Conservation (phyloP, 2,888 invertebrate species). For the Camptogramma bilineatum region DNA sequence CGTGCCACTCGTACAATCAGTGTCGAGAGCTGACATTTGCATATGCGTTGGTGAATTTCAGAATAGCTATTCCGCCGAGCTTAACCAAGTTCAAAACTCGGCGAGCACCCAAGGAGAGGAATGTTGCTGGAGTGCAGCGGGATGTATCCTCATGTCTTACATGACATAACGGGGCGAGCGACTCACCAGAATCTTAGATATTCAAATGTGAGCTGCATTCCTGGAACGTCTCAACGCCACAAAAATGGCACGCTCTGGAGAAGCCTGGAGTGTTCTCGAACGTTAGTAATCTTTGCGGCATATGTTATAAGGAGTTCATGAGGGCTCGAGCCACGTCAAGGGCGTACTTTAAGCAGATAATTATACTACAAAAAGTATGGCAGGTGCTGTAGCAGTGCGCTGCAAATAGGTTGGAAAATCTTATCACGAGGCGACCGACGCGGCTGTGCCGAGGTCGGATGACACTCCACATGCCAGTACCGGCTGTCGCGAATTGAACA, state of each 20-base stretch:
- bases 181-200: constrained; percentile 57
- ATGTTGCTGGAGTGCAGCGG: constrained; percentile 66
- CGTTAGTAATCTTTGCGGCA: constrained; percentile 66
- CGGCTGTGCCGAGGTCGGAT: constrained; percentile 53
- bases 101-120: constrained; percentile 65
- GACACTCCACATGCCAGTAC: constrained; percentile 68
- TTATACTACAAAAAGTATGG: constrained; percentile 58
- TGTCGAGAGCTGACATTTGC: constrained; percentile 84
- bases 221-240: constrained; percentile 48
- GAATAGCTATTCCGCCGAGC: constrained; percentile 79
- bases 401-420: constrained; percentile 71
- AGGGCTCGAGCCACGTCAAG: constrained; percentile 65
- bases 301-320: constrained; percentile 60
- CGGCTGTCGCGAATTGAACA: constrained; percentile 53
- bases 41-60: constrained; percentile 83
- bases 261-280: constrained; percentile 57
- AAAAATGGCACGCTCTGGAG: constrained; percentile 58
- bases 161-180: constrained; percentile 52
- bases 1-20: constrained; percentile 83
- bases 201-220: constrained; percentile 62
- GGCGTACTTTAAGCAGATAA: constrained; percentile 61
- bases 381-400: constrained; percentile 64
- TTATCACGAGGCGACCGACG: constrained; percentile 47
- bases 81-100: constrained; percentile 82
- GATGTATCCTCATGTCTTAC: constrained; percentile 68